A percentile compares a stretch with the other conserved stretches of the same genome.
Conservation (phyloP, 2,888 invertebrate genomes). For the Spisula subtruncata region DNA sequence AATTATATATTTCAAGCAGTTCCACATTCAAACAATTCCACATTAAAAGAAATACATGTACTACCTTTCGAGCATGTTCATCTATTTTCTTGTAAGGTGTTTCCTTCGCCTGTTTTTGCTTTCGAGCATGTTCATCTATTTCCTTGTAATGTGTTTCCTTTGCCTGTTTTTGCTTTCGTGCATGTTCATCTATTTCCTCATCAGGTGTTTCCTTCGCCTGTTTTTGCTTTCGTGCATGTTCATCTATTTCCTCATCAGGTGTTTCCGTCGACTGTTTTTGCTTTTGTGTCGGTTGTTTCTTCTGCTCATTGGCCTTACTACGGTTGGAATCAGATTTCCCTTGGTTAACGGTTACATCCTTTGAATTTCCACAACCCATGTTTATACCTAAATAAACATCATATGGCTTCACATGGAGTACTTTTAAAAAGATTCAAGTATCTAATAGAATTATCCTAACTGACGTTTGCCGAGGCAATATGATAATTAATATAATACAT, state of each 20-base stretch:
- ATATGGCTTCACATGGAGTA: too few species aligned
- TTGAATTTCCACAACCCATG: neutral
- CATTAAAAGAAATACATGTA: too few species aligned
- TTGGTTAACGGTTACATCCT: neutral
- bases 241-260: neutral
- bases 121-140: constrained; percentile 38
- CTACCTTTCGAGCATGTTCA: constrained; percentile 42
- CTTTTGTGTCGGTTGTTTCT: neutral
- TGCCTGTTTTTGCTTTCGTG: neutral
- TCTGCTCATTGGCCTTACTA: too few species aligned
- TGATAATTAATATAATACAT: too few species aligned
- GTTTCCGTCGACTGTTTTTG: neutral
- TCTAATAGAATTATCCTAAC: too few species aligned
- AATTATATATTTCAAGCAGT: too few species aligned
- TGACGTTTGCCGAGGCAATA: too few species aligned
- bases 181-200: neutral
- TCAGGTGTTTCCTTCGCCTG: neutral
- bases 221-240: neutral
- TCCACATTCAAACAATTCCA: too few species aligned
- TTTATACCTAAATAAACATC: neutral
- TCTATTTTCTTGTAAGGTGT: too few species aligned
- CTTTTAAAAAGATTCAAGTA: too few species aligned
- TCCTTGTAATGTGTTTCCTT: too few species aligned
- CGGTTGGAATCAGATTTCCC: too few species aligned
- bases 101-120: constrained; percentile 3